Evolutionary conservation across 2,888 invertebrate species (phyloP).

Genomic region (Limnephilus rhombicus): DNA sequence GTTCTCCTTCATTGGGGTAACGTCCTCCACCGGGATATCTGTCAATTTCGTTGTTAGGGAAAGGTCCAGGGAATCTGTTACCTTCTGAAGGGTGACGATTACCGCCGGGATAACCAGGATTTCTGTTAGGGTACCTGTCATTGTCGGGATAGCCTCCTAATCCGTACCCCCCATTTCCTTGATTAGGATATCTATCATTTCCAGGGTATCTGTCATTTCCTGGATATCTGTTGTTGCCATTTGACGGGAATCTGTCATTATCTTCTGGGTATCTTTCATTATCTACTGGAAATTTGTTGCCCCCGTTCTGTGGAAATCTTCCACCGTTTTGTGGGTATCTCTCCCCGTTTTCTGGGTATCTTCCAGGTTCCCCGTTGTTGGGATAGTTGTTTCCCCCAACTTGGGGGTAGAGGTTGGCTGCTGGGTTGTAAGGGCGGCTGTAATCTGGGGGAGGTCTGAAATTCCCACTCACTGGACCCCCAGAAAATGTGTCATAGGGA

Average conservation of each 20-base stretch:
- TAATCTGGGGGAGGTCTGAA: constrained; percentile 61
- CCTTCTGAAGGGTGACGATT: constrained; percentile 41
- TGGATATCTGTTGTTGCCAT: constrained; percentile 43
- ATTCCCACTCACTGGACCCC: constrained; percentile 46
- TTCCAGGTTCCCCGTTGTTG: not conserved
- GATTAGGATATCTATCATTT: constrained; percentile 27
- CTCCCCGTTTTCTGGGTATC: constrained; percentile 19
- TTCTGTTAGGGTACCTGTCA: constrained; percentile 36
- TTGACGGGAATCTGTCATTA: constrained; percentile 26
- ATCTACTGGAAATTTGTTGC: constrained; percentile 49
- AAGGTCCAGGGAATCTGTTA: constrained; percentile 31
- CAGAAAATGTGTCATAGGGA: constrained; percentile 51
- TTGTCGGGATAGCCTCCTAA: constrained; percentile 10
- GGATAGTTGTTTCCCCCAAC: constrained; percentile 52
- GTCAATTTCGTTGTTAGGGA: constrained; percentile 27
- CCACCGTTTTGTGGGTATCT: constrained; percentile 1
- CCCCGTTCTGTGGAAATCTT: constrained; percentile 32
- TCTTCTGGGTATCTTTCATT: constrained; percentile 38
- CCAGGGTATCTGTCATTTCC: constrained; percentile 30
- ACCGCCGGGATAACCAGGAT: constrained; percentile 12
- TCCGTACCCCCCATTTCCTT: not conserved
- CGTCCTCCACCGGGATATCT: constrained; percentile 45
- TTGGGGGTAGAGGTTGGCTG: constrained; percentile 57
- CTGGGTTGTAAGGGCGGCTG: constrained; percentile 57
- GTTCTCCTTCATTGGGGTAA: constrained; percentile 31